Percentiles rank a stretch among this genome's conserved stretches.
Conservation (phyloP, 2,888 invertebrate species). For the Andrena dorsata region DNA sequence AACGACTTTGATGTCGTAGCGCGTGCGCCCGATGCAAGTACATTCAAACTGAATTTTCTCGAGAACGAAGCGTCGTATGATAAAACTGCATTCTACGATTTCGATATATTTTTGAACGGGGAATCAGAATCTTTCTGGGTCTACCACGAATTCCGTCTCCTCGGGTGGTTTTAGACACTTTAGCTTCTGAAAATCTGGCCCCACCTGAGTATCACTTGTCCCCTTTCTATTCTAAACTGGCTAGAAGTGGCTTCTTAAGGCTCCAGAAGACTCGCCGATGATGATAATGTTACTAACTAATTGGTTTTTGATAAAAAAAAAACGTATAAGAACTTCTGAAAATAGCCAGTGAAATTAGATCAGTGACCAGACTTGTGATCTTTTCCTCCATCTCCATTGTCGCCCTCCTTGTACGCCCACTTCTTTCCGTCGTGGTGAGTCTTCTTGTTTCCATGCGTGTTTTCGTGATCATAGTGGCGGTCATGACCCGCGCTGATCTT, state of each 20-base stretch:
- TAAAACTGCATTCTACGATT: background rate
- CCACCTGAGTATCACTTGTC: background rate
- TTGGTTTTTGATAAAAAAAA: background rate
- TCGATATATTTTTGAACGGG: background rate
- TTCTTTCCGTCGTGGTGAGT: constrained; percentile 86
- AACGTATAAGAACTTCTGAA: background rate
- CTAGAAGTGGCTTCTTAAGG: background rate
- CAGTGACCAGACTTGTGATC: constrained; percentile 11
- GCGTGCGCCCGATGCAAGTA: background rate
- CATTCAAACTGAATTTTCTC: too few relatives aligned
- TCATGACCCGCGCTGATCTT: constrained; percentile 87
- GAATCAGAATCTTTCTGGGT: background rate
- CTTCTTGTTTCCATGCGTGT: constrained; percentile 85
- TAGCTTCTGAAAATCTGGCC: background rate
- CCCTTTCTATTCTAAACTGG: background rate
- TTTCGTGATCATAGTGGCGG: constrained; percentile 86
- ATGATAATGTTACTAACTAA: background rate
- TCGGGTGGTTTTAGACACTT: background rate
- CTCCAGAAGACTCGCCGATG: background rate
- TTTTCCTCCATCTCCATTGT: constrained; percentile 77
- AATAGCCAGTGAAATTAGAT: background rate
- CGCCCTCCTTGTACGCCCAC: constrained; percentile 87
- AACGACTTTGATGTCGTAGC: background rate
- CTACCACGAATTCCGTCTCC: background rate
- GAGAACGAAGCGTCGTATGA: background rate